A percentile compares a stretch with the other conserved stretches of the same genome.
Conservation (phyloP, 2,113 vertebrate genomes). For the Gambusia holbrooki region DNA sequence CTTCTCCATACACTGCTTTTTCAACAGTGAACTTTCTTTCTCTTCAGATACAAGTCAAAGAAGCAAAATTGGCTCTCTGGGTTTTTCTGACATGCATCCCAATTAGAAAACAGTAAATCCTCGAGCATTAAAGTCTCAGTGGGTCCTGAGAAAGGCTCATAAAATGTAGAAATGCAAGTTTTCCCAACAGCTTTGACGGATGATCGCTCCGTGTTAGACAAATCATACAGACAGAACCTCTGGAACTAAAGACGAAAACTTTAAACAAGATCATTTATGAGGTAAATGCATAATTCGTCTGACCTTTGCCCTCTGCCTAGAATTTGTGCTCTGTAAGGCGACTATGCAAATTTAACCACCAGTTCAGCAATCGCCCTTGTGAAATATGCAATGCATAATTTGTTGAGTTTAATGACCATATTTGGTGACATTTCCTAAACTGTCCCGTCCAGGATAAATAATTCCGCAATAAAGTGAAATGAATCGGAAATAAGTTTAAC, state of each 20-base stretch:
- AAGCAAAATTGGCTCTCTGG: constrained; percentile 15
- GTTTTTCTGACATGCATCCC: constrained; percentile 1
- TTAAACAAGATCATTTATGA: not conserved
- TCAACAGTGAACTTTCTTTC: constrained; percentile 27
- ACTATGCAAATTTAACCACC: constrained; percentile 3
- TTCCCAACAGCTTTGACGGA: not conserved
- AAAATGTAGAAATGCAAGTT: not conserved
- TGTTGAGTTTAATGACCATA: constrained; percentile 9
- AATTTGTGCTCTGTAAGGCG: not conserved
- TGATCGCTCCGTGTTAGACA: constrained; percentile 3
- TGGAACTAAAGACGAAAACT: not conserved
- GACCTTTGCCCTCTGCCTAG: constrained; percentile 2
- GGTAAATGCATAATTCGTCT: constrained; percentile 3
- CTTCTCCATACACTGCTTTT: constrained; percentile 29
- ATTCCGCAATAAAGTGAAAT: constrained; percentile 24
- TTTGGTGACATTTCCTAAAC: not conserved
- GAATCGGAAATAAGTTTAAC: not conserved
- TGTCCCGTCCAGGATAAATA: not conserved
- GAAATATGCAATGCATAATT: not conserved
- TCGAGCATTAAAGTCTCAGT: constrained; percentile 17
- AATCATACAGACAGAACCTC: not conserved
- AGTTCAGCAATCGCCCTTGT: not conserved
- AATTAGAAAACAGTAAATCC: constrained; percentile 5
- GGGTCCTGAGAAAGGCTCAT: not conserved
- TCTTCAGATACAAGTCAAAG: constrained; percentile 28